Evolutionary conservation across 2,113 vertebrate species (phyloP).

Genomic region (Leucosticte australis): DNA sequence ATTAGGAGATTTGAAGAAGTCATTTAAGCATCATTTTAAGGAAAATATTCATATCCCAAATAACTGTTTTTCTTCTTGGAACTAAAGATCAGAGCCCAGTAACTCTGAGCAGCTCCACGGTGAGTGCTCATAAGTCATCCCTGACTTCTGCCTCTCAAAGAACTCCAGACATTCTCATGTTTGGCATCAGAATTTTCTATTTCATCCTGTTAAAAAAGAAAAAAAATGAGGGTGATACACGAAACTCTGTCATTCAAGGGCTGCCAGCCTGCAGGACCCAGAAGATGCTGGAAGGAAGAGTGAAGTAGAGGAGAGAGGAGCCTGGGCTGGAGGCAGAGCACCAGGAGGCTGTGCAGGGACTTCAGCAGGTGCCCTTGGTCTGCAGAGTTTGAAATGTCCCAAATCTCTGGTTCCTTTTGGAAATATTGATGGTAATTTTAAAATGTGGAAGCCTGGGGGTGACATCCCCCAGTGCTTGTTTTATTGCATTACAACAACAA

Average conservation of each 20-base stretch:
- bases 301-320: background rate
- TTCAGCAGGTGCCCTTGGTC: slow-evolving; percentile 20
- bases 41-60: background rate
- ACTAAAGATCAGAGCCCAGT: background rate
- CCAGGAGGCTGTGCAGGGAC: slow-evolving; percentile 7
- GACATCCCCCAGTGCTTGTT: background rate
- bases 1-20: background rate
- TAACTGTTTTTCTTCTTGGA: background rate
- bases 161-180: background rate
- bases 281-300: slow-evolving; percentile 42
- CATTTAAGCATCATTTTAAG: background rate
- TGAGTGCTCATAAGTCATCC: background rate
- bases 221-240: background rate
- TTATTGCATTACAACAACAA: background rate
- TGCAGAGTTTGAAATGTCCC: background rate
- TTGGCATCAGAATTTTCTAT: background rate
- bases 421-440: background rate
- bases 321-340: background rate
- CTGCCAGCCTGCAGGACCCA: slow-evolving; percentile 20
- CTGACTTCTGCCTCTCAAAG: background rate
- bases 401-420: background rate
- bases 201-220: background rate
- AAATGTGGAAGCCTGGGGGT: background rate
- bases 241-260: slow-evolving; percentile 67
- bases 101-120: background rate